phyloP scores from a whole-genome alignment of 2,888 invertebrate species.

The Pollenia griseotomentosa region DNA sequence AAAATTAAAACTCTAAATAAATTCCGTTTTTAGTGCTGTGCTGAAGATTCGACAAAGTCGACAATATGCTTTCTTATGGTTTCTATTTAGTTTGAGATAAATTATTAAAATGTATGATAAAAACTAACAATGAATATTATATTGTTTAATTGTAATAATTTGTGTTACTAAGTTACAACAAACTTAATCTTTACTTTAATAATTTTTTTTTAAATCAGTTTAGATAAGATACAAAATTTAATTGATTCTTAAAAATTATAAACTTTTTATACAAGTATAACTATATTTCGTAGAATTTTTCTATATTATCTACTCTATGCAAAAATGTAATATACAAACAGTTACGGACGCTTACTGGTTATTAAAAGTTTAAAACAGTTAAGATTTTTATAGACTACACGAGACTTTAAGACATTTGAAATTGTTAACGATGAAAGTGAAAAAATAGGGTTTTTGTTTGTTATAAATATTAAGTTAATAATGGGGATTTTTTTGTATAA shows the following conservation, averaged over 20 bases:
- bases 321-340: not conserved
- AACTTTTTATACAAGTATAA: not conserved
- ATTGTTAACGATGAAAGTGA: conserved; percentile 1
- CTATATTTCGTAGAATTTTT: not conserved
- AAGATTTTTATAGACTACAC: conserved; percentile 1
- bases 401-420: not conserved
- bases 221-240: conserved; percentile 7
- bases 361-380: not conserved
- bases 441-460: not conserved
- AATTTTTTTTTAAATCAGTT: not conserved
- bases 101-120: not conserved
- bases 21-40: too few species aligned
- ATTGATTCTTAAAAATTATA: not conserved
- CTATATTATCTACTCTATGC: too few species aligned
- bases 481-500: too few species aligned
- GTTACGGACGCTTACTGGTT: not conserved
- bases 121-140: not conserved
- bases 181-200: not conserved
- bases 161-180: not conserved
- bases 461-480: not conserved
- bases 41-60: too few species aligned
- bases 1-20: too few species aligned
- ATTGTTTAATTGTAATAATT: not conserved
- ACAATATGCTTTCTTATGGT: too few species aligned
- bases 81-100: not conserved